Evolutionary conservation across 2,888 invertebrate genomes (phyloP).

Genomic region (Agrilus biguttatus): DNA sequence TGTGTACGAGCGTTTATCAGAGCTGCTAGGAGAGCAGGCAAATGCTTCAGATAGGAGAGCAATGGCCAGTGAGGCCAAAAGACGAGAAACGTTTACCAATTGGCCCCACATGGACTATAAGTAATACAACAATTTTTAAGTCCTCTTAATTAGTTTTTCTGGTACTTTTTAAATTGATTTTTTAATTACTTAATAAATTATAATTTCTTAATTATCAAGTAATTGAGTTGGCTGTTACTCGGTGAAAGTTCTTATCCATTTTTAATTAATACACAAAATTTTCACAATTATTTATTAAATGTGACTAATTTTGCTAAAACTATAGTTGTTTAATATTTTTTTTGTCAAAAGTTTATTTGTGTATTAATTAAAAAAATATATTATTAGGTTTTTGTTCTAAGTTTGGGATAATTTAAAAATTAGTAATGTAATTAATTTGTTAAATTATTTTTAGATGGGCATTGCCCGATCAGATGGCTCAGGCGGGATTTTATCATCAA

Average conservation of each 20-base stretch:
- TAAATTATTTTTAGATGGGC: slow-evolving; percentile 59
- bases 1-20: slow-evolving; percentile 72
- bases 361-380: too few species aligned
- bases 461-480: slow-evolving; percentile 89
- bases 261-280: too few species aligned
- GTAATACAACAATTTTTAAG: slow-evolving; percentile 30
- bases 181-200: too few species aligned
- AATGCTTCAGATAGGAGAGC: slow-evolving; percentile 39
- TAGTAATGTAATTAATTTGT: not conserved
- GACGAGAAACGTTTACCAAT: slow-evolving; percentile 79
- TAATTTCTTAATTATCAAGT: too few species aligned
- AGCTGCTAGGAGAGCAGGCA: slow-evolving; percentile 43
- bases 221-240: too few species aligned
- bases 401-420: not conserved
- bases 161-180: too few species aligned
- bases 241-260: too few species aligned
- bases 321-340: too few species aligned
- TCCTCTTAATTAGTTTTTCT: too few species aligned
- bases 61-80: slow-evolving; percentile 87
- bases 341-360: too few species aligned
- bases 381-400: not conserved
- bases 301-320: too few species aligned
- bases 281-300: too few species aligned
- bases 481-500: slow-evolving; percentile 93
- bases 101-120: slow-evolving; percentile 98